phyloP scores from a whole-genome alignment of 1,140 invertebrate genomes.

The Leptopilina clavipes region DNA sequence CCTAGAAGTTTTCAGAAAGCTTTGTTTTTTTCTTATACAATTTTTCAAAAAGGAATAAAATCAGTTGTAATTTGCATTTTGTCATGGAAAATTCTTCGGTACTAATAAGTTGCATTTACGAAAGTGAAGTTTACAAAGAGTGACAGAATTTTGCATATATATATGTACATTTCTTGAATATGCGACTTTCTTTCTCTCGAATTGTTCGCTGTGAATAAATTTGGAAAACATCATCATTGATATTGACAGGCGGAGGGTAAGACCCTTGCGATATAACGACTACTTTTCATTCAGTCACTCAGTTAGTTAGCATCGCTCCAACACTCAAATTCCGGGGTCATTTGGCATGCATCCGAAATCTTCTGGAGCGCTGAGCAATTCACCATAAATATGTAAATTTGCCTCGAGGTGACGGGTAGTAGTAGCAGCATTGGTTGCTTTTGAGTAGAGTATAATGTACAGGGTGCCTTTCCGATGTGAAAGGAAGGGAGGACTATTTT shows the following conservation, averaged over 20 bases:
- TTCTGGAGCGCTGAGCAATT: slow-evolving; percentile 61
- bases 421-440: slow-evolving; percentile 40
- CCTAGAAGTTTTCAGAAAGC: no score
- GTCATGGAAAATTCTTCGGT: no score
- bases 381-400: slow-evolving; percentile 67
- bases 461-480: slow-evolving; percentile 44
- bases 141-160: no score
- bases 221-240: slow-evolving; percentile 20
- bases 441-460: slow-evolving; percentile 37
- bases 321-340: slow-evolving; percentile 52
- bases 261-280: not conserved
- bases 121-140: no score
- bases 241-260: slow-evolving; percentile 30
- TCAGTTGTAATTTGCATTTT: no score
- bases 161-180: no score
- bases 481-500: slow-evolving; percentile 3
- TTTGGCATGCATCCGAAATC: slow-evolving; percentile 67
- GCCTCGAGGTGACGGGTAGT: slow-evolving; percentile 44
- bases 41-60: no score
- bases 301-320: slow-evolving; percentile 39
- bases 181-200: not conserved
- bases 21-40: no score
- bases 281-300: slow-evolving; percentile 32
- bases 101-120: not conserved
- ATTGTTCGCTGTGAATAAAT: slow-evolving; percentile 11